Percentiles rank a stretch among this genome's conserved stretches.
These are phyloP conservation scores for Periplaneta americana DNA, from an alignment of 1,140 invertebrate species.

Conservation along the genomic window DNA sequence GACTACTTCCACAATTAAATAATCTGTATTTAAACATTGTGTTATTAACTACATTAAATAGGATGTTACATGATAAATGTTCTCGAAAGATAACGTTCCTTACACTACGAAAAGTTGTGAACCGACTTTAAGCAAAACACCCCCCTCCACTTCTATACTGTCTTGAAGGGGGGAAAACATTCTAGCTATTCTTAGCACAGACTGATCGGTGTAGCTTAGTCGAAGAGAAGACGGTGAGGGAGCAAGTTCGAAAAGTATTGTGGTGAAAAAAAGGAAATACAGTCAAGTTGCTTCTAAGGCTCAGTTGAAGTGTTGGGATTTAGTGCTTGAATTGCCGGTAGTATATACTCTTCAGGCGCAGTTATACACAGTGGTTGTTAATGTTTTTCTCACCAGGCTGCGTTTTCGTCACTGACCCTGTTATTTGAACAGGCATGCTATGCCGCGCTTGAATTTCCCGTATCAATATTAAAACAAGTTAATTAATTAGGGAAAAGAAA, in stretches of 20 bases:
- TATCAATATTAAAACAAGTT: not conserved
- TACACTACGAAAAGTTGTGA: not conserved
- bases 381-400: not conserved
- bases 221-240: slow-evolving; percentile 5
- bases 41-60: too few relatives aligned
- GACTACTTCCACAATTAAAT: too few relatives aligned
- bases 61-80: not conserved
- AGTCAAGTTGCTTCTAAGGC: not conserved
- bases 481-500: too few relatives aligned
- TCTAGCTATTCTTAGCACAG: slow-evolving; percentile 11
- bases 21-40: too few relatives aligned
- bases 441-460: not conserved
- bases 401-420: not conserved
- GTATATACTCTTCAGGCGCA: not conserved
- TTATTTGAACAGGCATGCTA: not conserved
- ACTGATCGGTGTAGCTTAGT: slow-evolving; percentile 10
- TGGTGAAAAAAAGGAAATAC: not conserved
- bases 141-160: not conserved
- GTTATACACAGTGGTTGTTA: not conserved
- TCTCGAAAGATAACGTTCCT: not conserved
- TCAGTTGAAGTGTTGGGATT: not conserved
- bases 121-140: not conserved
- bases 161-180: not conserved
- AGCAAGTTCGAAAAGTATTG: not conserved
- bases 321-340: not conserved